Evolutionary conservation across 2,888 invertebrate genomes (phyloP), one percentile per base, ranked within the genome.

Genomic region (Unio delphinus): DNA sequence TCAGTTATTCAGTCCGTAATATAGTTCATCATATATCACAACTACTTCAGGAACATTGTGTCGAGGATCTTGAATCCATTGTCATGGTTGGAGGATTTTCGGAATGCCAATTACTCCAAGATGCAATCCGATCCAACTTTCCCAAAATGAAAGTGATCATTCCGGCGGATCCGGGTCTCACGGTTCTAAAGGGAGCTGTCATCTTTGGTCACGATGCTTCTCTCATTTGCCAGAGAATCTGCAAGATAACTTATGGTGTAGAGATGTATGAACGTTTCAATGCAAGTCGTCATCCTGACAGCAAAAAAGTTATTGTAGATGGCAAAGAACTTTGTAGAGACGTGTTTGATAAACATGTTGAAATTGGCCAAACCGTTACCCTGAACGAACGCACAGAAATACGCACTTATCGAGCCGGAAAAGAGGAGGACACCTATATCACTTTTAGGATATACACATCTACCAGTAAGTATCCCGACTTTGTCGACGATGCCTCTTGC

Each of bases 81-180:
- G 62, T 80, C 18, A 75, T 80, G 78, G 80, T 78, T 17, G 80
- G 80, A 3, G 80, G 80, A 20, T 80, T 78, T 62, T 78, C 78
- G n/a, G 80, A 76, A 55, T 80, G 74, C 17, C 58, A 63, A 28
- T 61, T 78, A 23, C 58, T 80, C 55, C 80, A 78, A 57, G 67
- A 70, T 26, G 64, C 67, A 17, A 60, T 80, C 2, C 76, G 66
- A 60, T 30, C 67, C 20, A 59, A 61, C 6, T 72, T 80, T 23
- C 65, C 67, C 5, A 30, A 71, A n/a, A 73, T 73, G 59, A 69
- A 68, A 59, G 45, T 80, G 4, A 75, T 78, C 28, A 74, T 80
- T 56, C 80, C 80, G 11, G 73, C 65, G 28, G 80, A 80, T 15
- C 67, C 80, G 1, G 76, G 75, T 6, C 61, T 78, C 54, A 72